Percentiles rank a stretch among this genome's conserved stretches.
Evolutionary conservation across 2,888 invertebrate species (phyloP).

Genomic region (Sabatieria punctata): DNA sequence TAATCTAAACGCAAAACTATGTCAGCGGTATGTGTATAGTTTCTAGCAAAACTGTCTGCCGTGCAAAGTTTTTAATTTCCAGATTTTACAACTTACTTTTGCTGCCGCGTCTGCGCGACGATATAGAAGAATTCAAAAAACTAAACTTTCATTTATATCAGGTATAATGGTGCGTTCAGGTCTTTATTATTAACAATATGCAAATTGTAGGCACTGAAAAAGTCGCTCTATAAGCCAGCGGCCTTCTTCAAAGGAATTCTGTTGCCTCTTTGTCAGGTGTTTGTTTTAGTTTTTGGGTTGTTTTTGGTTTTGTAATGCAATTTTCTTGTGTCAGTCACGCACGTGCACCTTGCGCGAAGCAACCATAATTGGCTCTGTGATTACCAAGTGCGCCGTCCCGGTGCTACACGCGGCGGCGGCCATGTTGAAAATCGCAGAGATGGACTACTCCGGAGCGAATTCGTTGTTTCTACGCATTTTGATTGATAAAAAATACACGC

Average conservation of each 20-base stretch:
- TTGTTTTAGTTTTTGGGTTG: no score
- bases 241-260: constrained; percentile 86
- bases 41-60: no score
- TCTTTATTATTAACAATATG: no score
- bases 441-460: constrained; percentile 89
- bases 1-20: constrained; percentile 85
- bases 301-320: neutral
- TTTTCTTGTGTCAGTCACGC: constrained; percentile 48
- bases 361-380: constrained; percentile 74
- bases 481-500: constrained; percentile 89
- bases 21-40: constrained; percentile 49
- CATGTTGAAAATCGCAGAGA: constrained; percentile 72
- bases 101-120: constrained; percentile 72
- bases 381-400: constrained; percentile 77
- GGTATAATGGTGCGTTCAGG: no score
- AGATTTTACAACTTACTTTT: constrained; percentile 75
- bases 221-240: constrained; percentile 85
- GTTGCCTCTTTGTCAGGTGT: constrained; percentile 44
- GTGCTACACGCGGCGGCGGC: constrained; percentile 81
- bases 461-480: constrained; percentile 82
- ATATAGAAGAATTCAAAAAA: constrained; percentile 80
- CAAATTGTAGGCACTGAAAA: constrained; percentile 50
- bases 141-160: constrained; percentile 91
- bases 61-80: no score
- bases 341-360: constrained; percentile 89